Base-by-base conservation (phyloP, 2,888 invertebrate genomes). In the Leucophora obtusa region DNA sequence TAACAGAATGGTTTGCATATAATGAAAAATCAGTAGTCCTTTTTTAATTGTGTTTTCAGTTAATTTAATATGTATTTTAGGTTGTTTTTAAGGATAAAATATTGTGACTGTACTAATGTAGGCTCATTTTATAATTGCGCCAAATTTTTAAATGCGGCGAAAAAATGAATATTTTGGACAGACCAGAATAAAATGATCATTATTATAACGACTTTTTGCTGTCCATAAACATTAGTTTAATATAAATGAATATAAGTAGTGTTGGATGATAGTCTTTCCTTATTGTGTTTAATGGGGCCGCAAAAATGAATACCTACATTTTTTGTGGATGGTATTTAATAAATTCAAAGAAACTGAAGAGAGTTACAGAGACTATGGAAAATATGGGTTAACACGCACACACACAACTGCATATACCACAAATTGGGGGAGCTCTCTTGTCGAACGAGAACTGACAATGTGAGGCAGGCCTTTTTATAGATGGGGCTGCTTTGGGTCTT, bases 401-500 rank as follows among this genome's bases (percentile, higher is more conserved):
- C 56, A 17, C 51, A 56, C 10, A 43, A 10, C 4, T 10, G 11
- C 35, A 38, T 24, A 24, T 10, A 54, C 33, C 53, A 65, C 28
- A 21, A 53, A 71, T 28, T 54, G 65, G 56, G 58, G 81, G 69
- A 70, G 70, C 65, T 53, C 51, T 24, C 15, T 56, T n/a, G 38
- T 18, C 2, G 10, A 28, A 9, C 14, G 66, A 79, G 79, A 70
- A 24, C 11, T 43, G 35, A 54, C 35, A 54, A 54, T 63, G 71
- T 66, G 73, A 77, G 81, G 77, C 76, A 73, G 77, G 81, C 73
- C 68, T 77, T 74, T 66, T 76, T 70, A 35, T 60, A 77, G 56
- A 77, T 77, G 76, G 77, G 72, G 77, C 75, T 72, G 68, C 51
- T 74, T 47, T 68, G 50, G 68, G 54, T 76, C 59, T 81, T 73